Evolutionary conservation across 2,113 vertebrate species (phyloP).

Genomic region (Nycticryphes semicollaris): DNA sequence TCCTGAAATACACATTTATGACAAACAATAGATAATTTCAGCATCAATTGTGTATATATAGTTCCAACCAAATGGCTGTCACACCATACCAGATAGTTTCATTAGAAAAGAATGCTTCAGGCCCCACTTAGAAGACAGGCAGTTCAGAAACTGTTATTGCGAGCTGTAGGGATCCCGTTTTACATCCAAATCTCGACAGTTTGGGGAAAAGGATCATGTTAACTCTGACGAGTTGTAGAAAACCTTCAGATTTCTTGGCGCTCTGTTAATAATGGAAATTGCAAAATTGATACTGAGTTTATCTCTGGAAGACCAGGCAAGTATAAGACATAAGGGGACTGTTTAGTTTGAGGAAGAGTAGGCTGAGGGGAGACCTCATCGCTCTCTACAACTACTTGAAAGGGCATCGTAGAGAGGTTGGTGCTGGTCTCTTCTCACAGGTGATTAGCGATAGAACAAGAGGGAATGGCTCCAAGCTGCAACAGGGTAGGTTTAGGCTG

Average conservation of each 20-base stretch:
- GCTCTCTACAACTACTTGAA: too few relatives aligned
- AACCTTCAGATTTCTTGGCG: neutral
- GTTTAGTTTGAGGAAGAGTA: too few relatives aligned
- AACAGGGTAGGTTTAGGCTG: too few relatives aligned
- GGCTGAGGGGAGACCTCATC: too few relatives aligned
- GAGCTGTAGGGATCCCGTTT: neutral
- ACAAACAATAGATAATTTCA: constrained; percentile 36
- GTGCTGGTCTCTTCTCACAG: too few relatives aligned
- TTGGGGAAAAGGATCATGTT: neutral
- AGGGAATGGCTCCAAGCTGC: too few relatives aligned
- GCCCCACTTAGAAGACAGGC: neutral
- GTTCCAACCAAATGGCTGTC: neutral
- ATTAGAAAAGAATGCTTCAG: neutral
- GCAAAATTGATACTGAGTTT: neutral
- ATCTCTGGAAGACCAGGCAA: neutral
- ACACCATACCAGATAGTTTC: neutral
- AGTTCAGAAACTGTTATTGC: neutral
- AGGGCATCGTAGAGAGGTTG: too few relatives aligned
- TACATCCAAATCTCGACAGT: neutral
- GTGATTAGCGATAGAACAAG: too few relatives aligned
- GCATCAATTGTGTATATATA: neutral
- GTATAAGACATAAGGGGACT: neutral
- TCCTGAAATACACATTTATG: neutral
- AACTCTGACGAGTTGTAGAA: neutral
- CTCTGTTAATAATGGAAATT: neutral